These are phyloP conservation scores for Aphis gossypii DNA, from an alignment of 1,140 invertebrate species.

Conservation along the genomic window DNA sequence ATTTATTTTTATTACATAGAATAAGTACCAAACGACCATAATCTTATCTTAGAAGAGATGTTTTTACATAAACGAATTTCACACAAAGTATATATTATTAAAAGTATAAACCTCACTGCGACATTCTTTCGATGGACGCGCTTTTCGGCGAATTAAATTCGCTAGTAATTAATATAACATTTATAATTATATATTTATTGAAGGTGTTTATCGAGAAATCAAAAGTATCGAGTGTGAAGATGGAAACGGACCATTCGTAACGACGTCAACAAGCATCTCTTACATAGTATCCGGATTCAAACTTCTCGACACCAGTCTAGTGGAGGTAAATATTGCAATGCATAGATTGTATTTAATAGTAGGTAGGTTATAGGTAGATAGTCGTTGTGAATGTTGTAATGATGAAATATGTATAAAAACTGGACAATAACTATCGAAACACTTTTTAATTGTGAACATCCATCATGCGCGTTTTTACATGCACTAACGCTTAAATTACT, in stretches of 20 bases:
- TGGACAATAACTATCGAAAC: not conserved
- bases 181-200: not conserved
- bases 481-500: not conserved
- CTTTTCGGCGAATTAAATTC: not conserved
- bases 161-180: not conserved
- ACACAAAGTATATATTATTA: not conserved
- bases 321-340: conserved; percentile 15
- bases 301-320: conserved; percentile 31
- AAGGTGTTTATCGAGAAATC: conserved; percentile 53
- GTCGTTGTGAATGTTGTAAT: not conserved
- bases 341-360: not conserved
- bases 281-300: conserved; percentile 53
- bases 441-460: not conserved
- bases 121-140: not conserved
- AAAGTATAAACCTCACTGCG: not conserved
- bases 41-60: not conserved
- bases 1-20: conserved; percentile 10
- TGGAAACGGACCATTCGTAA: not conserved
- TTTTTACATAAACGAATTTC: not conserved
- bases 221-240: conserved; percentile 53
- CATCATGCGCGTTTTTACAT: not conserved
- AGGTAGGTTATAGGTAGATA: not conserved
- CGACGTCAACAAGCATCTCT: conserved; percentile 7
- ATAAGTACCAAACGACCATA: not conserved
- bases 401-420: not conserved